Conservation (phyloP, 2,797 vertebrate genomes). For the Neosilurus hyrtlii region DNA sequence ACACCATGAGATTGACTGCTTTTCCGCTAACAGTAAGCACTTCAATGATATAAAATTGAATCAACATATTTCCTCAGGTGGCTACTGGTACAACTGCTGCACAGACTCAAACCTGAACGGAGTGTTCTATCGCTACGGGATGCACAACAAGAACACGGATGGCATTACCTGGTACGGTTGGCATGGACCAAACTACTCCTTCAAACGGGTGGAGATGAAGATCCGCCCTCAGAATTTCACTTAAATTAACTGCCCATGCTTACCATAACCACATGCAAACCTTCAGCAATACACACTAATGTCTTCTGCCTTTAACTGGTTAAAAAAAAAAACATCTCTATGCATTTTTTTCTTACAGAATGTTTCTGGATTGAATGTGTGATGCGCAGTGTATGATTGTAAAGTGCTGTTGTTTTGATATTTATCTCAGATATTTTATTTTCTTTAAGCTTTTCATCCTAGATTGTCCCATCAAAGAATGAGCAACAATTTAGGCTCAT, state of each 20-base stretch:
- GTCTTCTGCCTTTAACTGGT: constrained; percentile 41
- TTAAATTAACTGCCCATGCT: constrained; percentile 38
- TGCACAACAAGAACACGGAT: constrained; percentile 83
- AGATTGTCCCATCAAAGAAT: constrained; percentile 60
- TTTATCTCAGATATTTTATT: constrained; percentile 75
- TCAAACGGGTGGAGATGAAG: constrained; percentile 96
- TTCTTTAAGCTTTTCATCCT: constrained; percentile 67
- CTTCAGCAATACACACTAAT: constrained; percentile 16
- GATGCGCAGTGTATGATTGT: constrained; percentile 69
- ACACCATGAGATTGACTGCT: background rate
- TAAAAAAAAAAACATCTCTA: constrained; percentile 49
- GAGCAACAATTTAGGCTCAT: constrained; percentile 54
- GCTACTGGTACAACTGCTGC: constrained; percentile 99
- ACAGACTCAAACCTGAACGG: constrained; percentile 97
- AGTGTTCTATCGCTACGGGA: constrained; percentile 84
- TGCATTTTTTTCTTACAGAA: constrained; percentile 56
- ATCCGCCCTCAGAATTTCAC: constrained; percentile 86
- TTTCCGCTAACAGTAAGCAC: background rate
- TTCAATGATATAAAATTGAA: background rate
- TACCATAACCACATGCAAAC: constrained; percentile 32
- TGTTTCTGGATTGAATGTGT: constrained; percentile 68
- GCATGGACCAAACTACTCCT: constrained; percentile 91
- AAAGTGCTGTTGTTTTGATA: constrained; percentile 77
- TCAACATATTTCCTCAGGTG: constrained; percentile 73
- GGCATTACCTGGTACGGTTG: constrained; percentile 98